These are phyloP conservation scores for Linepithema humile DNA, from an alignment of 1,140 invertebrate species.

Conservation along the genomic window DNA sequence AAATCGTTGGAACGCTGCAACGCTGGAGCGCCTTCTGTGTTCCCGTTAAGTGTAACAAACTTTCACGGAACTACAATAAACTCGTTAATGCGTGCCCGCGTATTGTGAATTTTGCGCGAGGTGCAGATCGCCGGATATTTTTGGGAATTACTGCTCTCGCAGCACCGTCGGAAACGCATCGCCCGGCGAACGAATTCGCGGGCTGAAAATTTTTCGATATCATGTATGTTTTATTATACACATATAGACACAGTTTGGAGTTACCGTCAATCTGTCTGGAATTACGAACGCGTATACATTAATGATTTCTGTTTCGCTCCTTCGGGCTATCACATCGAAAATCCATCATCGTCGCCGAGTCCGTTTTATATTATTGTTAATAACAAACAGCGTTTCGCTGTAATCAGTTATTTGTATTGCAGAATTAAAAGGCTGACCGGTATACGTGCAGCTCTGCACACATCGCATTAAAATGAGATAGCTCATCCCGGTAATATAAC, in stretches of 20 bases:
- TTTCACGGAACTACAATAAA: constrained; percentile 42
- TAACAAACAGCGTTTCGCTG: no score
- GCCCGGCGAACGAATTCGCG: constrained; percentile 2
- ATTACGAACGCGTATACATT: constrained; percentile 26
- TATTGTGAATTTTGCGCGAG: constrained; percentile 12
- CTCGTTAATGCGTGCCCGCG: constrained; percentile 28
- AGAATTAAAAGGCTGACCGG: not conserved
- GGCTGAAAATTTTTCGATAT: constrained; percentile 39
- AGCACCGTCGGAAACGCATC: not conserved
- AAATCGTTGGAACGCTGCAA: constrained; percentile 22
- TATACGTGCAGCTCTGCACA: not conserved
- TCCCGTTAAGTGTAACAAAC: constrained; percentile 39
- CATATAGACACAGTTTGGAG: not conserved
- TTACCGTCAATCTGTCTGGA: not conserved
- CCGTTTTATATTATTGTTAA: constrained; percentile 25
- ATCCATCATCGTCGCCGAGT: not conserved
- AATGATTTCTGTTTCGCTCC: not conserved
- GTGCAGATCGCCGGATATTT: constrained; percentile 8
- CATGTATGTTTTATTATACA: constrained; percentile 15
- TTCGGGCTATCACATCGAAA: constrained; percentile 6
- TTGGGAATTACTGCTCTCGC: not conserved
- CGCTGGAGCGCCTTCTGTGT: constrained; percentile 15
- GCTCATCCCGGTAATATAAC: not conserved
- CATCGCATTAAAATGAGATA: not conserved
- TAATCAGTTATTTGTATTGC: constrained; percentile 7